Evolutionary conservation across 2,113 vertebrate species (phyloP).

Genomic region (Callipepla californica): DNA sequence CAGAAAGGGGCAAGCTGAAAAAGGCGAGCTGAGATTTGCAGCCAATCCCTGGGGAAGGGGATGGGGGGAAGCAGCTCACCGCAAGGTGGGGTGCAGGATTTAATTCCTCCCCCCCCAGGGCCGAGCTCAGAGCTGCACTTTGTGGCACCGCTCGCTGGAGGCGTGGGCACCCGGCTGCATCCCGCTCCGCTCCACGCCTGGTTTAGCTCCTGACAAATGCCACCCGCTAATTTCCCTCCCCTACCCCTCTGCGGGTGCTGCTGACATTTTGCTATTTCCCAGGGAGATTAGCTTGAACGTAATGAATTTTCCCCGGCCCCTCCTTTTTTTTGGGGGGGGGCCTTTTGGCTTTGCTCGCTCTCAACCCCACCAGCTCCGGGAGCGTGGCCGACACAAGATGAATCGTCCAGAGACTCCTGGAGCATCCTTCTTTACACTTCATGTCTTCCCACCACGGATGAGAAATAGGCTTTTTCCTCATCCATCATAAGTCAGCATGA

Average conservation of each 20-base stretch:
- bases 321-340: not conserved
- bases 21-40: too few relatives aligned
- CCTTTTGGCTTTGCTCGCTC: conserved; percentile 25
- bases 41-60: accelerated
- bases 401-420: conserved; percentile 67
- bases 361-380: not conserved
- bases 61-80: not conserved
- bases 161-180: not conserved
- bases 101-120: too few relatives aligned
- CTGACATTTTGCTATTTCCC: conserved; percentile 76
- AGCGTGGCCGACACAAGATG: conserved; percentile 65
- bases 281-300: conserved; percentile 71
- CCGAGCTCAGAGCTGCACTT: accelerated
- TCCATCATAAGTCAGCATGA: conserved; percentile 80
- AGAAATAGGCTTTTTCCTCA: conserved; percentile 79
- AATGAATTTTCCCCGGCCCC: conserved; percentile 64
- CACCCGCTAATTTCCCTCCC: conserved; percentile 4
- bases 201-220: conserved; percentile 75
- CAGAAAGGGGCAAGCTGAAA: not conserved
- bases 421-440: conserved; percentile 79
- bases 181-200: conserved; percentile 42
- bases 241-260: conserved; percentile 23
- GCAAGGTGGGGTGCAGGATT: accelerated
- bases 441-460: conserved; percentile 63
- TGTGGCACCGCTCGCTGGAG: not conserved